These are phyloP conservation scores for Prenolepis imparis DNA, from an alignment of 2,888 invertebrate genomes.

Conservation along the genomic window DNA sequence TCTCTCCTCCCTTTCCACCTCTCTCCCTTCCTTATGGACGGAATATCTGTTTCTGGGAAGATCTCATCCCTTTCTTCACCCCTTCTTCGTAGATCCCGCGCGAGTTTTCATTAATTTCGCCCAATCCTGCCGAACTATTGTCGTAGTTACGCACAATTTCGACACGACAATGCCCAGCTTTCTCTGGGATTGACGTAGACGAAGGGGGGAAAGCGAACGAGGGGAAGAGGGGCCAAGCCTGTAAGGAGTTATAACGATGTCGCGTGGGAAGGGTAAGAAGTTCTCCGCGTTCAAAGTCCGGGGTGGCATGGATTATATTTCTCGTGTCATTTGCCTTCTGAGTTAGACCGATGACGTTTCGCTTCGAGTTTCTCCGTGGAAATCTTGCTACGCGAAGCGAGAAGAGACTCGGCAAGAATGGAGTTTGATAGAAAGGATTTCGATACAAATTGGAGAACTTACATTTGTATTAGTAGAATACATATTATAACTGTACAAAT, in stretches of 20 bases:
- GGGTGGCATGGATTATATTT: slow-evolving; percentile 79
- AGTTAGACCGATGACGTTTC: slow-evolving; percentile 75
- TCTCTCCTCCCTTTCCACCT: slow-evolving; percentile 57
- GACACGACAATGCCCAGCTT: slow-evolving; percentile 79
- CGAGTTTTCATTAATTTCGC: slow-evolving; percentile 84
- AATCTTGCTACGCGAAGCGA: slow-evolving; percentile 72
- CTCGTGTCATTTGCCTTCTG: slow-evolving; percentile 80
- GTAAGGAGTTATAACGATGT: slow-evolving; percentile 76
- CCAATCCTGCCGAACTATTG: slow-evolving; percentile 83
- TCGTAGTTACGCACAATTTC: slow-evolving; percentile 84
- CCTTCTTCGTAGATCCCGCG: slow-evolving; percentile 72
- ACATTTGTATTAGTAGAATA: not conserved
- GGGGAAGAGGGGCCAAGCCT: slow-evolving; percentile 65
- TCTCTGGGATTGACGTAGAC: slow-evolving; percentile 78
- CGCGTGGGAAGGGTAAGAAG: slow-evolving; percentile 71
- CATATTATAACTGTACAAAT: not conserved
- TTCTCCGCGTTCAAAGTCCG: slow-evolving; percentile 67
- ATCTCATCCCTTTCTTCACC: slow-evolving; percentile 73
- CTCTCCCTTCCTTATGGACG: slow-evolving; percentile 29
- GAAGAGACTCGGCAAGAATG: slow-evolving; percentile 66
- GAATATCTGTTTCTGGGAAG: slow-evolving; percentile 64
- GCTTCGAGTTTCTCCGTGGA: slow-evolving; percentile 50
- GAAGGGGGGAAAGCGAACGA: slow-evolving; percentile 46
- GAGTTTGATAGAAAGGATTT: slow-evolving; percentile 43
- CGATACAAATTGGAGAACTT: slow-evolving; percentile 42